phyloP scores from a whole-genome alignment of 2,888 invertebrate genomes.

The Tridacna gigas region DNA sequence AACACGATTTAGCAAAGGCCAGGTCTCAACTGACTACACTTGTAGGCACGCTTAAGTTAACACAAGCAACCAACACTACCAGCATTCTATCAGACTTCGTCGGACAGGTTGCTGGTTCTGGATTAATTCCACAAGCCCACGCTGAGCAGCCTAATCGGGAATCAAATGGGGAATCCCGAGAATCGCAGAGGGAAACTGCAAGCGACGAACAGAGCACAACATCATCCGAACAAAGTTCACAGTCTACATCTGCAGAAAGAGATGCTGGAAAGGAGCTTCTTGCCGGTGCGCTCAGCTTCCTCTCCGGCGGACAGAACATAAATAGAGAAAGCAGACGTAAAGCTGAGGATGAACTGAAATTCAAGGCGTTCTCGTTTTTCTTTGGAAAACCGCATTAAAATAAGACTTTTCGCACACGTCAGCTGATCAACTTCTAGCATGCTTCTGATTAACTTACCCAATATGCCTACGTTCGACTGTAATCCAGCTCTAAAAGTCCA shows the following conservation, averaged over 20 bases:
- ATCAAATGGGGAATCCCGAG: too few species aligned
- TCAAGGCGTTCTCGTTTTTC: conserved; percentile 3
- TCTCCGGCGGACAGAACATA: neutral
- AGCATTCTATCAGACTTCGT: neutral
- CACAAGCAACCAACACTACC: neutral
- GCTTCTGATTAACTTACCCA: neutral
- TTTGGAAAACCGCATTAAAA: neutral
- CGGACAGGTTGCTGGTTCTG: neutral
- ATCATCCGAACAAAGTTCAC: neutral
- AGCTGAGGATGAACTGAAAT: conserved; percentile 20
- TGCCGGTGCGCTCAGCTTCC: neutral
- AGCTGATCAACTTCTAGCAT: neutral
- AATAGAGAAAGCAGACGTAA: conserved; percentile 6
- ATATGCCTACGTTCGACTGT: neutral
- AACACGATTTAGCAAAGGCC: neutral
- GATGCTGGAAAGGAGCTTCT: conserved; percentile 1
- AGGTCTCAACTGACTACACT: neutral
- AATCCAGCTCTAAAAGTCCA: too few species aligned
- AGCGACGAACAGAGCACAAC: too few species aligned
- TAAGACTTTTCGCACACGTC: neutral
- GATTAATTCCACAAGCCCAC: too few species aligned
- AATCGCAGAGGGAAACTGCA: too few species aligned
- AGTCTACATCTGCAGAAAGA: neutral
- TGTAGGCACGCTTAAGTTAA: neutral
- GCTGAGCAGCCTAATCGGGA: too few species aligned